phyloP scores from a whole-genome alignment of 2,888 invertebrate species.

The Zhengitettix transpicula region DNA sequence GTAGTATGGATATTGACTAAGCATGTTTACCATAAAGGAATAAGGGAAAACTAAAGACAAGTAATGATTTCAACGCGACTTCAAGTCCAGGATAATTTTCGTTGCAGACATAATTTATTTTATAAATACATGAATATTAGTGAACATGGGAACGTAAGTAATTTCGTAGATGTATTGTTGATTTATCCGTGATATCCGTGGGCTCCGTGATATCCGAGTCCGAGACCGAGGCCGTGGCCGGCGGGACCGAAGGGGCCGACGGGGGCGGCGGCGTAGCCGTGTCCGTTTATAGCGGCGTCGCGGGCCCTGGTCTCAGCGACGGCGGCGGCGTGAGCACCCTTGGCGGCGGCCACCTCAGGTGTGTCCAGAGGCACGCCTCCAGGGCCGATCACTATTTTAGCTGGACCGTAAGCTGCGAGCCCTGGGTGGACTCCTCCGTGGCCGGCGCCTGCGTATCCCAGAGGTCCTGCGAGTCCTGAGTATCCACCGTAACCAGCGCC shows the following conservation, averaged over 20 bases:
- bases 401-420: neutral
- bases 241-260: neutral
- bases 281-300: neutral
- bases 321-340: constrained; percentile 26
- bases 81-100: no score
- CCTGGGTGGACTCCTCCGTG: neutral
- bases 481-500: neutral
- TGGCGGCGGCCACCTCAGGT: constrained; percentile 33
- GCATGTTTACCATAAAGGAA: no score
- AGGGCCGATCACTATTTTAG: constrained; percentile 3
- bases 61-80: no score
- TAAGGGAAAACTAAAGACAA: no score
- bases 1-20: no score
- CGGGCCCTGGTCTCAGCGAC: neutral
- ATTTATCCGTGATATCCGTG: constrained; percentile 27
- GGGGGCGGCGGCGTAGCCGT: neutral
- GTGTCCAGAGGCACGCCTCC: constrained; percentile 19
- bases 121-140: no score
- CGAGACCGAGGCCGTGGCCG: neutral
- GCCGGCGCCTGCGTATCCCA: neutral
- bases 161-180: constrained; percentile 17
- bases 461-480: neutral
- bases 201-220: neutral
- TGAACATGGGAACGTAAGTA: no score
- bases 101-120: no score